Evolutionary conservation across 2,113 vertebrate genomes (phyloP).

Genomic region (Rhegmatorhina hoffmannsi): DNA sequence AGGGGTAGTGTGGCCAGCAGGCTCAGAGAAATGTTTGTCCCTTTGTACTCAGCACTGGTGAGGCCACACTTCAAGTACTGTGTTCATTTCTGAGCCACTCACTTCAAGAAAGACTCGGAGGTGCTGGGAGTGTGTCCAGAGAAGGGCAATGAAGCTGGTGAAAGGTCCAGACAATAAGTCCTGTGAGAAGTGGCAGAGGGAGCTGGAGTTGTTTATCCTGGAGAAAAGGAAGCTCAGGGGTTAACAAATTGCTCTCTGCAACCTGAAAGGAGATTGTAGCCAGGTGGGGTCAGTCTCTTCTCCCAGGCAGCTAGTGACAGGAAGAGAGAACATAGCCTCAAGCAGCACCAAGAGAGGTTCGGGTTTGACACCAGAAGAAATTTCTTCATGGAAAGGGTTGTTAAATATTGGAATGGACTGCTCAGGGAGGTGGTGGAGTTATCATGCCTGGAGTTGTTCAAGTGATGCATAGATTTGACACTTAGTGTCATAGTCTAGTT

Average conservation of each 20-base stretch:
- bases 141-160: neutral
- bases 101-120: neutral
- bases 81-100: neutral
- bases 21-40: neutral
- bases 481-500: neutral
- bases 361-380: neutral
- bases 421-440: neutral
- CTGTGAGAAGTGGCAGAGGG: neutral
- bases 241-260: neutral
- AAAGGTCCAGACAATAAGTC: neutral
- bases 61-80: neutral
- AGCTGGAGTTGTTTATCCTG: neutral
- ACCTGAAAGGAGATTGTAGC: neutral
- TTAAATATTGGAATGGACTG: neutral
- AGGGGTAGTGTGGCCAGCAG: neutral
- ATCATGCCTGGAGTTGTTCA: rapidly evolving
- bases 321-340: neutral
- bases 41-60: neutral
- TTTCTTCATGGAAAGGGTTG: neutral
- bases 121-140: neutral
- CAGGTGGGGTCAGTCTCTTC: neutral
- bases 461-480: neutral
- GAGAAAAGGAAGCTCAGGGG: neutral
- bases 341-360: neutral
- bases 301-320: neutral